Evolutionary conservation across 1,140 invertebrate genomes (phyloP).

Genomic region (Musca domestica): DNA sequence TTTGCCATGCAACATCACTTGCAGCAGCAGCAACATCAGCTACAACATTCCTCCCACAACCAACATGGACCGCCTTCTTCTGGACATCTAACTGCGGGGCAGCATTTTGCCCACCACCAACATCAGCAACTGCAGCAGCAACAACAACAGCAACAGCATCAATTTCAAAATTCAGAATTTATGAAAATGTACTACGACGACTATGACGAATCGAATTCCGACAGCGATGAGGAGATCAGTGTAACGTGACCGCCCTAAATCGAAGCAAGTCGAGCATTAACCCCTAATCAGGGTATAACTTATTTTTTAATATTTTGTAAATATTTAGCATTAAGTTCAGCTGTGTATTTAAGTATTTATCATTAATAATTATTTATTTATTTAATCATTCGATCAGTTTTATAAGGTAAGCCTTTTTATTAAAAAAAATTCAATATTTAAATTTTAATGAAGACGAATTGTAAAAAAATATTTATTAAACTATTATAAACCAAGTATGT

Average conservation of each 20-base stretch:
- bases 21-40: conserved; percentile 41
- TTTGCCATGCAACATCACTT: conserved; percentile 45
- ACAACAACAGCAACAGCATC: conserved; percentile 32
- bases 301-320: neutral
- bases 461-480: no score
- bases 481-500: no score
- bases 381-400: neutral
- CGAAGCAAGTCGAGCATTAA: no score
- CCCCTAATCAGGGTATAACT: neutral
- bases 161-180: conserved; percentile 55
- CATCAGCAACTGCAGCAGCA: conserved; percentile 34
- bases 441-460: no score
- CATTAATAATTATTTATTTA: neutral
- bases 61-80: conserved; percentile 42
- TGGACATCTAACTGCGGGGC: conserved; percentile 26
- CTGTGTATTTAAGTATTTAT: neutral
- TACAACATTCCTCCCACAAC: conserved; percentile 31
- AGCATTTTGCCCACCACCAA: neutral
- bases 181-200: conserved; percentile 59
- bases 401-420: neutral
- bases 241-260: conserved; percentile 66
- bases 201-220: conserved; percentile 69
- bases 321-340: neutral
- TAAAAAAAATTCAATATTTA: no score
- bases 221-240: conserved; percentile 77